phyloP scores from a whole-genome alignment of 2,113 vertebrate species.

The Morone saxatilis region DNA sequence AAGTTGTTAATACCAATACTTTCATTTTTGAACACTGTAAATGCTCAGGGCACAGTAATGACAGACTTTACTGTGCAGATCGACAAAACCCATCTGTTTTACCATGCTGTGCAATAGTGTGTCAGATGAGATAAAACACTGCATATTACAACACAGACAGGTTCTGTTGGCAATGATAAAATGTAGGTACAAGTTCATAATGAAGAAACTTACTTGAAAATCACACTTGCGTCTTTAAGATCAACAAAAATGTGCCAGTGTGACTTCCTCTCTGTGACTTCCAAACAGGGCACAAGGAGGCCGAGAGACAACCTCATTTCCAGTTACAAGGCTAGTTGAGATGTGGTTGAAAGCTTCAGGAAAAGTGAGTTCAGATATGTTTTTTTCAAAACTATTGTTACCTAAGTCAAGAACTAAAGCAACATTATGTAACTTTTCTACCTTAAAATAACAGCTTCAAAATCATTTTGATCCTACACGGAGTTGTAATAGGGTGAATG shows the following conservation, averaged over 20 bases:
- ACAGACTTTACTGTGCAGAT: not conserved
- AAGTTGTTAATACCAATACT: not conserved
- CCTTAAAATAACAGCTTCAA: not conserved
- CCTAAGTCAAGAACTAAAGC: not conserved
- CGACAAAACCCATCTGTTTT: not conserved
- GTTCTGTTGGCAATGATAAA: not conserved
- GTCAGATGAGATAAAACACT: no score
- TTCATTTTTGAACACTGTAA: not conserved
- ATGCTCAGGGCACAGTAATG: not conserved
- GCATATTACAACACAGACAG: not conserved
- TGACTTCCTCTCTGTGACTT: not conserved
- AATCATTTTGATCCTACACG: no score
- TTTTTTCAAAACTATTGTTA: not conserved
- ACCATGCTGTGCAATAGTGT: not conserved
- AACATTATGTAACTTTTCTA: no score
- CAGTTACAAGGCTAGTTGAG: no score
- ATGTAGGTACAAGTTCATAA: not conserved
- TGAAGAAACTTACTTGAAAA: not conserved
- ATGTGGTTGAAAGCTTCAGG: not conserved
- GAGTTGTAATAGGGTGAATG: no score
- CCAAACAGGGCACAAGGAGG: not conserved
- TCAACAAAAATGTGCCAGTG: not conserved
- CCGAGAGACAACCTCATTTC: not conserved
- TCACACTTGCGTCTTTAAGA: not conserved
- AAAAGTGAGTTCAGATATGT: not conserved